Base-by-base conservation (phyloP, 2,113 vertebrate genomes). In the Hippopotamus amphibius region DNA sequence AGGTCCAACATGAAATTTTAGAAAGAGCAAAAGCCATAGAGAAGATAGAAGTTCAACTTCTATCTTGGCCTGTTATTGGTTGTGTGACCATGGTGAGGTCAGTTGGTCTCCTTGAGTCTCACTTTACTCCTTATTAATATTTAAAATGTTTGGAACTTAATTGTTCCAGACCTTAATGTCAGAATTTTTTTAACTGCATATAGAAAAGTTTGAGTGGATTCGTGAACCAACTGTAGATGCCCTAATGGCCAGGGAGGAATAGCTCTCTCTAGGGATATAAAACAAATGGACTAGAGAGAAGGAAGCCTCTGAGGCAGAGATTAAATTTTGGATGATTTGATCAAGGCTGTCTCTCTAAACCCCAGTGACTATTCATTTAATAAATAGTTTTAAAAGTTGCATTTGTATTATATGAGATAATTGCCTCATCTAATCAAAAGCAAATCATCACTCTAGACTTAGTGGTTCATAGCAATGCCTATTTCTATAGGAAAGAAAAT, bases 381-480 rank as follows among this genome's bases (percentile, higher is more conserved):
- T 93, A 57, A 72, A 16, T 61, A 71, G 37, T 3, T 93, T 57
- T 71, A 84, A 53, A 79, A 55, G 22, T 30, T 88, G 15, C 9
- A 46, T n/a, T 88, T 85, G 14, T 46, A n/a, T 72, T 37, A 37
- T 37, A 37, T 37, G 37, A 37, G 41, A 85, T 68, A 76, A 89
- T 71, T 82, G 46, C 19, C 10, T 76, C 53, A 61, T 74, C 59
- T 68, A 90, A 83, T 95, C 71, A 89, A 96, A 92, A 85, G 13
- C 16, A 88, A 65, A 7, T 82, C 53, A 93, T 66, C 28, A 50
- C 10, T 61, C 85, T 30, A 94, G 37, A 92, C 93, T 90, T 82
- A 81, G 6, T 72, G 48, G 72, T 71, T 92, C 28, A 77, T 6
- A 89, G 30, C 15, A 96, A 76, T 86, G 8, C 14, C 21, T 95